Percentiles rank a stretch among this genome's conserved stretches.
Conservation (phyloP, 2,888 invertebrate genomes). For the Limnephilus auricula region DNA sequence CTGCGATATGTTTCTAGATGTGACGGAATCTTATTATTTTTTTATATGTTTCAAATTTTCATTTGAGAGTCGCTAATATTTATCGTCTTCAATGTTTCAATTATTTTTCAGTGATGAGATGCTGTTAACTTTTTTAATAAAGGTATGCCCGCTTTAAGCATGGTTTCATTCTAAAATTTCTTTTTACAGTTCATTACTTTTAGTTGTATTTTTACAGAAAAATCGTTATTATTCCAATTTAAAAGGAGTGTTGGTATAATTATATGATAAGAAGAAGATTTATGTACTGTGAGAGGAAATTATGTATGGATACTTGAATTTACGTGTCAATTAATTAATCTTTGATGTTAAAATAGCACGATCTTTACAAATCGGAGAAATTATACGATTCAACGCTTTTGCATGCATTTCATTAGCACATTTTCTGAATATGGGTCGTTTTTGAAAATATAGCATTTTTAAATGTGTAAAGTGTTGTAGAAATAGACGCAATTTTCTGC, state of each 20-base stretch:
- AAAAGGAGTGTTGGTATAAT: background rate
- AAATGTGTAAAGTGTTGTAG: too few relatives aligned
- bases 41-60: too few relatives aligned
- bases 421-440: background rate
- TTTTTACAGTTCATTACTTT: background rate
- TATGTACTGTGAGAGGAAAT: background rate
- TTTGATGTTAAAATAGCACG: background rate
- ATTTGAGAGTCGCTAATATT: too few relatives aligned
- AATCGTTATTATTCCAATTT: background rate
- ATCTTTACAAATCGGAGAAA: background rate
- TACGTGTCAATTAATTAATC: background rate
- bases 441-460: background rate
- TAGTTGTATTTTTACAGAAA: background rate
- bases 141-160: too few relatives aligned
- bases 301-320: background rate
- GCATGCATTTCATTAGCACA: background rate
- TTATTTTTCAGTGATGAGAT: too few relatives aligned
- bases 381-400: background rate
- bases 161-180: background rate
- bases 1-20: too few relatives aligned
- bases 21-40: too few relatives aligned
- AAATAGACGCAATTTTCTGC: too few relatives aligned
- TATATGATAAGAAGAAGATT: background rate
- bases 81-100: too few relatives aligned
- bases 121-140: too few relatives aligned